Percentiles rank a stretch among this genome's conserved stretches.
phyloP scores from a whole-genome alignment of 1,140 invertebrate genomes.

The Pseudobourletiella spinata region DNA sequence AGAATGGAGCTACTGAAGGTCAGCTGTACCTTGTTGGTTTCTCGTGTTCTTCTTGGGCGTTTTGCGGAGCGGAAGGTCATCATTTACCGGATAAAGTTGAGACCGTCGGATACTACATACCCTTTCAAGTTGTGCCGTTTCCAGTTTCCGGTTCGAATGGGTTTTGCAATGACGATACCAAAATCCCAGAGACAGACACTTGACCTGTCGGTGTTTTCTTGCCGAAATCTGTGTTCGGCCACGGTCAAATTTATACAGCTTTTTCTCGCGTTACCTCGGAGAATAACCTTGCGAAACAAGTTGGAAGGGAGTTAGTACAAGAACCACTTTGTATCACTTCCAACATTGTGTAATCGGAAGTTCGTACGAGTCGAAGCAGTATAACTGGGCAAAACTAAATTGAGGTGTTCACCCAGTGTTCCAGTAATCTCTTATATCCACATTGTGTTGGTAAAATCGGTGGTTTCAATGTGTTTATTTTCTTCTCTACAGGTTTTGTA shows the following conservation, averaged over 20 bases:
- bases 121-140: conserved; percentile 39
- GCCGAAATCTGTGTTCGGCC: not conserved
- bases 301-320: too few relatives aligned
- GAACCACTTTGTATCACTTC: too few relatives aligned
- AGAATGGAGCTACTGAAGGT: conserved; percentile 34
- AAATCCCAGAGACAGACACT: conserved; percentile 39
- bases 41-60: not conserved
- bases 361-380: too few relatives aligned
- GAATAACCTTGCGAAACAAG: not conserved
- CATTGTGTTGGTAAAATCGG: too few relatives aligned
- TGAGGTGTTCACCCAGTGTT: too few relatives aligned
- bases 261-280: conserved; percentile 4
- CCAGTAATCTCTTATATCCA: too few relatives aligned
- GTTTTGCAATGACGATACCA: conserved; percentile 42
- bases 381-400: too few relatives aligned
- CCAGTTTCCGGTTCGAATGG: conserved; percentile 42
- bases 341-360: too few relatives aligned
- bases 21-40: not conserved
- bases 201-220: conserved; percentile 4
- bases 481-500: too few relatives aligned
- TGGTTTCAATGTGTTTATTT: too few relatives aligned
- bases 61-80: conserved; percentile 31
- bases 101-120: conserved; percentile 37
- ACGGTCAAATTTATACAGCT: conserved; percentile 19
- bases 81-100: conserved; percentile 42